Evolutionary conservation across 92 coral and sea anemone genomes (phyloP).

Genomic region (Phenganax marumi): DNA sequence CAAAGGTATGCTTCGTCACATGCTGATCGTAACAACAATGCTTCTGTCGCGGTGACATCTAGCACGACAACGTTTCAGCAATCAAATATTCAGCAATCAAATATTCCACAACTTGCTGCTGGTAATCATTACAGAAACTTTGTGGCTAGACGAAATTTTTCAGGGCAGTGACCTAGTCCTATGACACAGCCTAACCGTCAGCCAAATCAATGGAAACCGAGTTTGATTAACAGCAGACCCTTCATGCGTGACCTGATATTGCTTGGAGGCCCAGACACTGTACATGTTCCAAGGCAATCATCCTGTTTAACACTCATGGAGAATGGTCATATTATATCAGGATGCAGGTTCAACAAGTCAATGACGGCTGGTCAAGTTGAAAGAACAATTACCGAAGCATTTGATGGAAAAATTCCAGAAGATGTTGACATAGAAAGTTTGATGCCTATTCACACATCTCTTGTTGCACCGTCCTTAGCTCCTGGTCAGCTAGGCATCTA

Average conservation of each 20-base stretch:
- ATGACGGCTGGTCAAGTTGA: slow-evolving; percentile 60
- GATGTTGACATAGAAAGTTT: slow-evolving; percentile 40
- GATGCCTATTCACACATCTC: slow-evolving; percentile 41
- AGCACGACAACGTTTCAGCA: too few species aligned
- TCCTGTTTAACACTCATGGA: slow-evolving; percentile 44
- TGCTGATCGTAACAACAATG: too few species aligned
- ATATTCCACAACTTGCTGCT: background rate
- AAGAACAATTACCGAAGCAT: slow-evolving; percentile 56
- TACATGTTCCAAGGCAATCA: slow-evolving; percentile 41
- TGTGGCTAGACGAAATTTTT: slow-evolving; percentile 9
- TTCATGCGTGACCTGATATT: slow-evolving; percentile 51
- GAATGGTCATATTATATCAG: slow-evolving; percentile 61
- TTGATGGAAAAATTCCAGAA: slow-evolving; percentile 49
- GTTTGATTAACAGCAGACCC: slow-evolving; percentile 33
- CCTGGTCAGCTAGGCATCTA: slow-evolving; percentile 53
- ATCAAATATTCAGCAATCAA: too few species aligned
- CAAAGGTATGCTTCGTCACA: too few species aligned
- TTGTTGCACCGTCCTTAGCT: slow-evolving; percentile 55
- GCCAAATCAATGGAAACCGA: background rate
- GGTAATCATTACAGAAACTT: background rate
- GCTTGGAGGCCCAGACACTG: slow-evolving; percentile 37
- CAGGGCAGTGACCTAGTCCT: background rate
- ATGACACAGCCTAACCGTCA: background rate
- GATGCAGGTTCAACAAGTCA: slow-evolving; percentile 48
- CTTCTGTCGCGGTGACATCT: too few species aligned